Conservation (phyloP, 2,113 vertebrate genomes). For the Cochlearius cochlearius region DNA sequence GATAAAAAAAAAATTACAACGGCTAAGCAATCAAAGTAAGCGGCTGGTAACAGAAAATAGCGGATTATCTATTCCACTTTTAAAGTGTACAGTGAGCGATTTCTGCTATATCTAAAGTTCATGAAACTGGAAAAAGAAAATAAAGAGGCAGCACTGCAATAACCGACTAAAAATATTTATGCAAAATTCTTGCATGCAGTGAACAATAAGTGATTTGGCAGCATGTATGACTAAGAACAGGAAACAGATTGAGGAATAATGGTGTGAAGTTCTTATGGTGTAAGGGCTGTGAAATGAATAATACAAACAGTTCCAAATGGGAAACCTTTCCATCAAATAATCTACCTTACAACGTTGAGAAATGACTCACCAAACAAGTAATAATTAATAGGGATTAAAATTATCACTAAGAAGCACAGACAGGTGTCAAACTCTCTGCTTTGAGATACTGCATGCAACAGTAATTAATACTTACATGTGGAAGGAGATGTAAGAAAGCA, state of each 20-base stretch:
- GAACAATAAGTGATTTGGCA: not conserved
- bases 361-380: not conserved
- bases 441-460: not conserved
- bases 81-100: not conserved
- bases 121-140: not conserved
- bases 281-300: not conserved
- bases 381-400: not conserved
- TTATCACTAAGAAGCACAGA: not conserved
- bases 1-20: not conserved
- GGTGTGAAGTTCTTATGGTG: not conserved
- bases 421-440: not conserved
- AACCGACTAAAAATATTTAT: not conserved
- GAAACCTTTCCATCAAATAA: not conserved
- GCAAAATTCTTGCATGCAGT: not conserved
- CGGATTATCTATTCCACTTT: not conserved
- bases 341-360: not conserved
- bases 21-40: not conserved
- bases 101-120: not conserved
- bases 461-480: slow-evolving; percentile 85
- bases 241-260: not conserved
- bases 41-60: not conserved
- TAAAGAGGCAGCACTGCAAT: not conserved
- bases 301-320: not conserved
- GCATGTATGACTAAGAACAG: not conserved
- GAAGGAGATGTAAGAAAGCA: slow-evolving; percentile 95